Evolutionary conservation across 64 coral and sea anemone species (phyloP).

Genomic region (Montipora sp.): DNA sequence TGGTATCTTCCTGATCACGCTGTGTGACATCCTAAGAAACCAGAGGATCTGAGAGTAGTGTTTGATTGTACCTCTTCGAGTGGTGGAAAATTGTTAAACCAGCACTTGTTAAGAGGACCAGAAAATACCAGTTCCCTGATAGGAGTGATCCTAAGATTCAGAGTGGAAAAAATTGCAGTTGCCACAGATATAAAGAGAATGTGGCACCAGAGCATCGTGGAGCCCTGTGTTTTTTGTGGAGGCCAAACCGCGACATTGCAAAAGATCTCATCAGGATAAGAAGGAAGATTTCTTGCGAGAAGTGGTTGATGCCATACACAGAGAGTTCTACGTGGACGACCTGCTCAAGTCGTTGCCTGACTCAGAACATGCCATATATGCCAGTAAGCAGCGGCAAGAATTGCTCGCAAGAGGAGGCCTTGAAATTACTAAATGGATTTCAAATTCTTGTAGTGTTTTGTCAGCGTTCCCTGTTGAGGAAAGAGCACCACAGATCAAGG

Average conservation of each 20-base stretch:
- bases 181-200: conserved; percentile 45
- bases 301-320: conserved; percentile 32
- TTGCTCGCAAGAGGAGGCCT: conserved; percentile 37
- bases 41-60: conserved; percentile 41
- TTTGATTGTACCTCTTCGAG: conserved; percentile 54
- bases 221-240: conserved; percentile 57
- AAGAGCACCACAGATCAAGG: conserved; percentile 54
- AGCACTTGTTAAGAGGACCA: conserved; percentile 20
- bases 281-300: conserved; percentile 26
- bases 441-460: conserved; percentile 37
- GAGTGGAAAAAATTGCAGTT: conserved; percentile 36
- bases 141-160: conserved; percentile 52
- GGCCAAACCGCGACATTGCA: conserved; percentile 18
- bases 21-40: conserved; percentile 59
- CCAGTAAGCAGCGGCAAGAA: background rate
- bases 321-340: conserved; percentile 83
- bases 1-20: no score
- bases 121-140: conserved; percentile 62
- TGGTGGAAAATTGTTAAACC: conserved; percentile 45
- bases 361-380: background rate
- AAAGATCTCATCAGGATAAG: conserved; percentile 50
- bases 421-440: conserved; percentile 55
- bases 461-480: conserved; percentile 55
- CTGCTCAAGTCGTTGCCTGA: conserved; percentile 39
- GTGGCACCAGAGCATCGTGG: conserved; percentile 54